Percentiles rank a stretch among this genome's conserved stretches.
Evolutionary conservation across 2,797 vertebrate species (phyloP).

Genomic region (Hoplostethus atlanticus): DNA sequence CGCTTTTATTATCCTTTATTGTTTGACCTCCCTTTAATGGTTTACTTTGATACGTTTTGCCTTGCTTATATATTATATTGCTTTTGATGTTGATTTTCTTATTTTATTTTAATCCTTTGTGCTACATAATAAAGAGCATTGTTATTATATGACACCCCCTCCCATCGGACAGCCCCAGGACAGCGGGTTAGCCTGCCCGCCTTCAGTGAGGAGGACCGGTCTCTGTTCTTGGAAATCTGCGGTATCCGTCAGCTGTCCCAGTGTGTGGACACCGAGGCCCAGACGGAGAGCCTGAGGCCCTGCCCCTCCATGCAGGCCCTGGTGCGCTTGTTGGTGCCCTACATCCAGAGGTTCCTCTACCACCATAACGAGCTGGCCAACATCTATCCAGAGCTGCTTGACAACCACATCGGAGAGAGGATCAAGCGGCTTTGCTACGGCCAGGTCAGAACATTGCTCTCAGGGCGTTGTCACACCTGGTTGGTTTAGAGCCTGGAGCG

Average conservation of each 20-base stretch:
- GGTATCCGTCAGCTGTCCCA: constrained; percentile 73
- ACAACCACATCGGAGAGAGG: constrained; percentile 69
- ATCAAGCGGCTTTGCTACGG: constrained; percentile 75
- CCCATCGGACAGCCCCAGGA: constrained; percentile 16
- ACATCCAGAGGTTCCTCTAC: constrained; percentile 85
- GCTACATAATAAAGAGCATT: not conserved
- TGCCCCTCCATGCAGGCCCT: constrained; percentile 78
- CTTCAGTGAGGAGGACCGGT: constrained; percentile 78
- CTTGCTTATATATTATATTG: too few species aligned
- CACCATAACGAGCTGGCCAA: constrained; percentile 73
- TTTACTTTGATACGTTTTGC: too few species aligned
- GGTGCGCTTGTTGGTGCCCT: constrained; percentile 79
- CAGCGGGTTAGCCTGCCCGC: constrained; percentile 21
- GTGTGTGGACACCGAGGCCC: constrained; percentile 75
- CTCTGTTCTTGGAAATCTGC: constrained; percentile 83
- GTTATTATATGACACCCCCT: not conserved
- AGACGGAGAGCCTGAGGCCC: constrained; percentile 79
- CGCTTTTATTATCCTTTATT: too few species aligned
- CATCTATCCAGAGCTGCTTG: constrained; percentile 75
- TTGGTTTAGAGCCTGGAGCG: too few species aligned
- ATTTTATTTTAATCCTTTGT: too few species aligned
- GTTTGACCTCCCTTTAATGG: too few species aligned
- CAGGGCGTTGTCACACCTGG: not conserved
- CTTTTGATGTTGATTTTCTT: too few species aligned
- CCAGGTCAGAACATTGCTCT: constrained; percentile 72